Percentiles rank a stretch among this genome's conserved stretches.
Conservation (phyloP, 2,797 vertebrate species). For the Tapera naevia region DNA sequence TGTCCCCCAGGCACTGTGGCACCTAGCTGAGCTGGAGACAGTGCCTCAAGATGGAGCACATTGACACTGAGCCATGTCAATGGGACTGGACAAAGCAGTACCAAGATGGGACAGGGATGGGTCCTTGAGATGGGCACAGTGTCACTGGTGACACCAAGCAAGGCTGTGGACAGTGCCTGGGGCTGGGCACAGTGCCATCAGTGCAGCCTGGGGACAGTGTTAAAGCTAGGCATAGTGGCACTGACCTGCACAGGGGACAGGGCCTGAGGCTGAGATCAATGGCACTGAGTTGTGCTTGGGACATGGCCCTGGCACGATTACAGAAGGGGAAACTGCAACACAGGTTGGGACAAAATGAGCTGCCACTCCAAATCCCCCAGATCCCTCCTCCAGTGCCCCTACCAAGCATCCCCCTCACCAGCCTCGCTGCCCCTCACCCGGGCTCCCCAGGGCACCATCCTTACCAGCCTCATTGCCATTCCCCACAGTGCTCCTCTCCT, state of each 20-base stretch:
- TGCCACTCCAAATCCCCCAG: neutral
- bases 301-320: neutral
- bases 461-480: neutral
- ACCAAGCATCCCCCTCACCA: neutral
- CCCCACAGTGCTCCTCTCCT: neutral
- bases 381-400: neutral
- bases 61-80: neutral
- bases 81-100: neutral
- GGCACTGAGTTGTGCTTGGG: neutral
- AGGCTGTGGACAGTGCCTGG: neutral
- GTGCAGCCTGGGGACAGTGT: too few species aligned
- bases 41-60: neutral
- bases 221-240: too few species aligned
- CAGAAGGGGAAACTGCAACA: neutral
- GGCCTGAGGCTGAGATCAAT: neutral
- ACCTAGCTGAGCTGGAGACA: neutral
- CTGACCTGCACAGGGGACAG: neutral
- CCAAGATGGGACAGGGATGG: rapidly evolving
- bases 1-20: neutral
- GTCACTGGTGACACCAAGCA: neutral
- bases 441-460: rapidly evolving
- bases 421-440: neutral
- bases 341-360: neutral
- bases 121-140: too few species aligned
- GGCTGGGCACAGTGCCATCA: neutral